Percentiles rank a stretch among this genome's conserved stretches.
phyloP scores from a whole-genome alignment of 2,888 invertebrate species.

The Cacoxenus indagator region DNA sequence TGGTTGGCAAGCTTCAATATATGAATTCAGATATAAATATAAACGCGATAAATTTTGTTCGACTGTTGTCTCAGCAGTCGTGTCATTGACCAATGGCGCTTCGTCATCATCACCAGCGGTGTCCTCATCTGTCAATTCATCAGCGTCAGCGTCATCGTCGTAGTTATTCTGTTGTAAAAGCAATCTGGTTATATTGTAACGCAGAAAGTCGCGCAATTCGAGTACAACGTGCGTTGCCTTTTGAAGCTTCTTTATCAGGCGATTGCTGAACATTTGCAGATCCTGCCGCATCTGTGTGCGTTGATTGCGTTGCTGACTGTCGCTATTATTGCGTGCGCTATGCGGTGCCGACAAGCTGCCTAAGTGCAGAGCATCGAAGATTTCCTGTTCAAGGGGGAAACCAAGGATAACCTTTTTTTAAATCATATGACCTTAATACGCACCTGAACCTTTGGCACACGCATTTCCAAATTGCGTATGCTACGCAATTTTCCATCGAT shows the following conservation, averaged over 20 bases:
- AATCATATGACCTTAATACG: constrained; percentile 12
- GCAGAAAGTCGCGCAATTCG: constrained; percentile 62
- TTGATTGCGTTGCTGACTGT: constrained; percentile 20
- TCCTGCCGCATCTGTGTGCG: constrained; percentile 47
- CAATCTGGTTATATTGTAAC: constrained; percentile 58
- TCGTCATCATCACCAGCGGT: constrained; percentile 38
- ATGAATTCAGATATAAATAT: constrained; percentile 59
- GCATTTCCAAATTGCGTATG: constrained; percentile 68
- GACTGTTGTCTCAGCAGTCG: constrained; percentile 36
- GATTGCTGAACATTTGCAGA: constrained; percentile 56
- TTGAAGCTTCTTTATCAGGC: constrained; percentile 63
- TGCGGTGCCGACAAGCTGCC: constrained; percentile 36
- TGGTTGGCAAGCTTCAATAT: constrained; percentile 59
- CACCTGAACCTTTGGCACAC: constrained; percentile 68
- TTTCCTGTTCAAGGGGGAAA: constrained; percentile 55
- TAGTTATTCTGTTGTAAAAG: constrained; percentile 44
- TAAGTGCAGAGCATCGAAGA: constrained; percentile 69
- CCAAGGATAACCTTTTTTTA: not conserved
- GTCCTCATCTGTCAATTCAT: constrained; percentile 35
- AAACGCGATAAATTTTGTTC: constrained; percentile 26
- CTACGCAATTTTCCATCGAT: constrained; percentile 62
- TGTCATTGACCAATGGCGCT: constrained; percentile 55
- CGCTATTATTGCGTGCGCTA: constrained; percentile 28
- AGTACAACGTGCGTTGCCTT: constrained; percentile 60
- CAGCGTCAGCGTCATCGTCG: constrained; percentile 42